Evolutionary conservation across 2,797 vertebrate genomes (phyloP).

Genomic region (Cephalopachus bancanus): DNA sequence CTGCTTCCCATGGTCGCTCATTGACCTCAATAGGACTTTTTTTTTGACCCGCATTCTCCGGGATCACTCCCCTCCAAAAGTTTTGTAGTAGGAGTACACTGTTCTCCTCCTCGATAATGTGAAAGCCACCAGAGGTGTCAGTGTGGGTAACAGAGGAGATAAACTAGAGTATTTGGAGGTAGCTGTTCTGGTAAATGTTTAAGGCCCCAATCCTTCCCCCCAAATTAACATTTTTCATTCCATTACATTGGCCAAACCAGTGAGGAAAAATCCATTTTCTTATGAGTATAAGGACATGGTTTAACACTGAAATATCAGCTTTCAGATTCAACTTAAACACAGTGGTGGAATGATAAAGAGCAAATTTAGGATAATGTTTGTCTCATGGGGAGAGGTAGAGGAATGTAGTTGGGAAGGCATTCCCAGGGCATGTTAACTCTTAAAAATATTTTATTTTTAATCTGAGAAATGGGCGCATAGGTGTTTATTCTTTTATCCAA

Average conservation of each 20-base stretch:
- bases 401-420: background rate
- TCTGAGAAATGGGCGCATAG: background rate
- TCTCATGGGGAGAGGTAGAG: background rate
- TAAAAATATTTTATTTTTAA: conserved; percentile 56
- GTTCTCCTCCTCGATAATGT: background rate
- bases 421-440: background rate
- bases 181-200: background rate
- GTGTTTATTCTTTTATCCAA: conserved; percentile 43
- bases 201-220: background rate
- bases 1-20: background rate
- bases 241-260: background rate
- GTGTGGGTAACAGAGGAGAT: background rate
- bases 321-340: conserved; percentile 27
- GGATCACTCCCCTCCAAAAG: background rate
- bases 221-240: background rate
- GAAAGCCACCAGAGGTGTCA: background rate
- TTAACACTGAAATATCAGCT: conserved; percentile 7
- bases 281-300: background rate
- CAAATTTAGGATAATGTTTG: background rate
- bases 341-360: background rate
- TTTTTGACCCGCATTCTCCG: background rate
- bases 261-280: conserved; percentile 29
- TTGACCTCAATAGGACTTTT: background rate
- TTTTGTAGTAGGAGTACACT: background rate
- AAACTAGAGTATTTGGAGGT: background rate